Evolutionary conservation across 1,140 invertebrate species (phyloP), one percentile per base, ranked within the genome.

Genomic region (Drosophila ambigua): DNA sequence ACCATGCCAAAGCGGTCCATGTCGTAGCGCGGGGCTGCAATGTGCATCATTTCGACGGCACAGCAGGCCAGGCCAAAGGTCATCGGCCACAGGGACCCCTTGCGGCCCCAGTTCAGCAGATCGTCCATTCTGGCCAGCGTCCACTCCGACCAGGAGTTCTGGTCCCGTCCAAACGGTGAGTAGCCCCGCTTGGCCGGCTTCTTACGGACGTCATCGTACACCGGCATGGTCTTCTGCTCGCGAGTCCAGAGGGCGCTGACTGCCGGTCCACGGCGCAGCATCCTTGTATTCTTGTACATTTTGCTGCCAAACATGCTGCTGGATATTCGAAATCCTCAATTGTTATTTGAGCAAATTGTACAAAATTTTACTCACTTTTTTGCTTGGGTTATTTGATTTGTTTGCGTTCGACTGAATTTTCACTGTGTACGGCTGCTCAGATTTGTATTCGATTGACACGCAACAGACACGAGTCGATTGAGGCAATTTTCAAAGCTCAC

Each of bases 11-110:
- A 96, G 80, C 94, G 93, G 93, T 98, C 98, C 97, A 99, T 98
- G 89, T 99, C 98, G 92, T 99, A 99, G 77, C 98, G 93, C 1
- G 98, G 98, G 20, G 98, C 98, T 58, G 98, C 98, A 61, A 99
- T 98, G 93, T 99, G 99, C 99, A 99, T 99, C 99, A 99, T 99
- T 93, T 99, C 98, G 0, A 99, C 98, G 58, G 98, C 98, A 93
- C 98, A 99, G 87, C 98, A 99, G 3, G 98, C 98, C 75, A 99
- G 92, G 75, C 98, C 98, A 94, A 99, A 99, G 39, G 98, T 99
- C 93, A 99, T 93, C 4, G 98, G 98, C 98, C 97, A 99, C 1
- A 98, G 77, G 0, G 97, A 99, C 87, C 95, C 94, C 93, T 97
- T 98, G 77, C 98, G 94, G 26, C 96, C 97, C 97, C 98, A 99